Percentiles rank a stretch among this genome's conserved stretches.
phyloP scores from a whole-genome alignment of 2,888 invertebrate species.

The Drosophila anomalata region DNA sequence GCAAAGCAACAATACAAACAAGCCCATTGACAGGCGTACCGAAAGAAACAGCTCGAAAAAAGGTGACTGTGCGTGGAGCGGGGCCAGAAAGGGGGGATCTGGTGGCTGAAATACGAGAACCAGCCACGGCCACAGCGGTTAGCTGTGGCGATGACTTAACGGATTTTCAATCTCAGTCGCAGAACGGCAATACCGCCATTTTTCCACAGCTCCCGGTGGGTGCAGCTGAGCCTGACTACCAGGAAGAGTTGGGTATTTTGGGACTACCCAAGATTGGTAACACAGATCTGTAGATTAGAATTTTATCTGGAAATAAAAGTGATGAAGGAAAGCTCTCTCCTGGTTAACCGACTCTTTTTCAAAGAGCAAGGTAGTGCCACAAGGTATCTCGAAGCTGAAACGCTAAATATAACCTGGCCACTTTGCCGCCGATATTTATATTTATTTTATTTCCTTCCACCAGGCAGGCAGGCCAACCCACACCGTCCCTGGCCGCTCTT shows the following conservation, averaged over 20 bases:
- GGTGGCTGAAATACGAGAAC: constrained; percentile 26
- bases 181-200: constrained; percentile 8
- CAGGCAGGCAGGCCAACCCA: not conserved
- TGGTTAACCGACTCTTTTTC: not conserved
- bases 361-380: not conserved
- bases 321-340: not conserved
- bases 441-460: constrained; percentile 67
- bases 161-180: constrained; percentile 76
- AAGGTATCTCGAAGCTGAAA: constrained; percentile 16
- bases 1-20: constrained; percentile 68
- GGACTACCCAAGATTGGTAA: not conserved
- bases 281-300: not conserved
- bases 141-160: constrained; percentile 79
- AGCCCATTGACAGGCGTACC: constrained; percentile 59
- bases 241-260: not conserved
- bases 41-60: constrained; percentile 40
- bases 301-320: not conserved
- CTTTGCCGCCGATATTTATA: constrained; percentile 80
- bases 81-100: constrained; percentile 1
- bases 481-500: constrained; percentile 1
- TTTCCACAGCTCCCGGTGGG: constrained; percentile 1
- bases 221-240: constrained; percentile 30
- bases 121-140: constrained; percentile 65
- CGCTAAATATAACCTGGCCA: constrained; percentile 52
- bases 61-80: constrained; percentile 7